Conservation (phyloP, 2,888 invertebrate genomes). For the Spodoptera picta region DNA sequence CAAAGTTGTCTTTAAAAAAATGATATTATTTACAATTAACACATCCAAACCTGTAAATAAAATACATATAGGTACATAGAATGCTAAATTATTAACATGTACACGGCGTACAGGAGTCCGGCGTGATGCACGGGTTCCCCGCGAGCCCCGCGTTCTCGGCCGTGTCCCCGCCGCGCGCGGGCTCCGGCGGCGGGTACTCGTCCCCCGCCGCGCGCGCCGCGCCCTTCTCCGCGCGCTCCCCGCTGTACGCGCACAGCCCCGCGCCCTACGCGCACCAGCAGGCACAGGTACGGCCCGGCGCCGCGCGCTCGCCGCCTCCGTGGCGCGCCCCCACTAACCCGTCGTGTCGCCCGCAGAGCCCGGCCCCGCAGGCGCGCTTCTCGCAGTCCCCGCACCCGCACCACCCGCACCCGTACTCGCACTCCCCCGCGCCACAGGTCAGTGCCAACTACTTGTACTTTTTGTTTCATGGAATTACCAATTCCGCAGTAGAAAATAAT, state of each 20-base stretch:
- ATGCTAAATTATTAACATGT: no score
- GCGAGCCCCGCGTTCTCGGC: slow-evolving; percentile 73
- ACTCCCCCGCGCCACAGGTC: slow-evolving; percentile 71
- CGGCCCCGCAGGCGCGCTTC: slow-evolving; percentile 65
- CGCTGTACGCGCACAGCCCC: slow-evolving; percentile 74
- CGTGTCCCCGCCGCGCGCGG: slow-evolving; percentile 65
- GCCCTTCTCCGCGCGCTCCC: slow-evolving; percentile 74
- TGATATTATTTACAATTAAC: no score
- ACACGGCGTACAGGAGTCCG: slow-evolving; percentile 12
- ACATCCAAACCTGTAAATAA: no score
- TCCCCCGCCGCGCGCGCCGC: slow-evolving; percentile 64
- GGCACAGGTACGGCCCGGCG: slow-evolving; percentile 39
- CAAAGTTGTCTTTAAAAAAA: no score
- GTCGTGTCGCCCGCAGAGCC: slow-evolving; percentile 53
- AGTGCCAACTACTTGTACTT: not conserved
- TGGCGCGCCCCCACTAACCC: no score
- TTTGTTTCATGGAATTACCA: no score
- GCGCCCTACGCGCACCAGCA: slow-evolving; percentile 69
- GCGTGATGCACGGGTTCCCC: slow-evolving; percentile 67
- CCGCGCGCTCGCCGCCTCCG: no score
- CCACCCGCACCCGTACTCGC: slow-evolving; percentile 72
- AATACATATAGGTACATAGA: no score
- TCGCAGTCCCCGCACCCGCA: slow-evolving; percentile 68
- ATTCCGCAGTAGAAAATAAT: no score
- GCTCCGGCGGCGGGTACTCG: slow-evolving; percentile 59